Base-by-base conservation (phyloP, 1,140 invertebrate genomes). In the Dendroctonus ponderosae region DNA sequence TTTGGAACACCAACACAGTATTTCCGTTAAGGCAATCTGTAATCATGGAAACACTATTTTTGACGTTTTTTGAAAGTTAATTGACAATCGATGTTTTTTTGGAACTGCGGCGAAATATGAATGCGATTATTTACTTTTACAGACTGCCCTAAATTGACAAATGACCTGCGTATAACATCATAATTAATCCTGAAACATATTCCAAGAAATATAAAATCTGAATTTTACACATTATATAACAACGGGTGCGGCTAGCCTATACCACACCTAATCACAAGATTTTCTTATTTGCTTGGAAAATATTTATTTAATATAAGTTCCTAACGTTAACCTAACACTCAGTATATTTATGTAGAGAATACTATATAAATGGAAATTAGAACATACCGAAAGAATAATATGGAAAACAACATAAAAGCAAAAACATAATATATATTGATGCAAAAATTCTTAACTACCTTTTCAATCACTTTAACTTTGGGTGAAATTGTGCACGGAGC, bases 301-400 rank as follows among this genome's bases (percentile, higher is more conserved):
- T 68, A 68, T 68, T 68, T 67, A 60, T 53, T 66, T 66, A 59
- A 46, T 62, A 67, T 62, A 62, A 62, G 62, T 44, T 37, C 59
- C 48, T 67, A 67, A 62, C 12, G 48, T 68, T 62, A 62, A 68
- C 60, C 60, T 68, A 68, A 72, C 71, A 72, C 69, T 68, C 66
- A 72, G 63, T 64, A 70, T 69, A 68, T 68, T 66, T 68, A 66
- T 69, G 52, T 71, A 56, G 67, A 69, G 40, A 70, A 57, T 67
- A 67, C 51, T 67, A 70, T 64, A 66, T 50, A 68, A 62, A 68
- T 49, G 52, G 48, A 67, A 70, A 60, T 67, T 67, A 69, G 69
- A 72, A 74, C 72, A 75, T 68, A 74, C 74, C 74, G 72, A 75
- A 74, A 75, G 71, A 68, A 68, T 70, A 67, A 72, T 70, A 72